Percentiles rank a stretch among this genome's conserved stretches.
Evolutionary conservation across 1,140 invertebrate genomes (phyloP).

Genomic region (Lithobius niger): DNA sequence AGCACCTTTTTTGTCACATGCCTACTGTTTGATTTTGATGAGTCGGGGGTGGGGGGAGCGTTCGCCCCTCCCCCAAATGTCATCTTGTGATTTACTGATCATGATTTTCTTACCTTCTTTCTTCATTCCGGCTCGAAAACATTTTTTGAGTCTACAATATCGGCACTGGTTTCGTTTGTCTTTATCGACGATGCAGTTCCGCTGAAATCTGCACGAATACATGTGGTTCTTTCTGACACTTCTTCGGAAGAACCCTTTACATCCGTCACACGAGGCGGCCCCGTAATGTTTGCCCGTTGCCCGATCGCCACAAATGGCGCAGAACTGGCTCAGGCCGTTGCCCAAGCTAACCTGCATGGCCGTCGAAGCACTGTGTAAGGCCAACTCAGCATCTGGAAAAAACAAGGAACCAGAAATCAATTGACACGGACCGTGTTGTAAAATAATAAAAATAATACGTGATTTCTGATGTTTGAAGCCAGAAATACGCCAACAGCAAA

Average conservation of each 20-base stretch:
- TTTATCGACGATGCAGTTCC: slow-evolving; percentile 92
- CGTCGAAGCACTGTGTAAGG: not conserved
- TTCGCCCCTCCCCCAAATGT: too few species aligned
- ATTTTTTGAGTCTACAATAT: slow-evolving; percentile 88
- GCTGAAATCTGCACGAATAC: slow-evolving; percentile 88
- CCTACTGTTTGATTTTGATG: too few species aligned
- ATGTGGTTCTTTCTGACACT: slow-evolving; percentile 92
- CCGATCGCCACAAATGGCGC: slow-evolving; percentile 89
- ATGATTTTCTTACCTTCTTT: slow-evolving; percentile 88
- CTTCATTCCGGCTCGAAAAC: slow-evolving; percentile 95
- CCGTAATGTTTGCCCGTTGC: slow-evolving; percentile 93
- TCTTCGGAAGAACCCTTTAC: slow-evolving; percentile 85
- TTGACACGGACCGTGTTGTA: too few species aligned
- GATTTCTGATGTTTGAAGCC: too few species aligned
- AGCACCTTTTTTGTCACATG: too few species aligned
- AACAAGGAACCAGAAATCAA: too few species aligned
- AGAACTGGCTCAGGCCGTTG: slow-evolving; percentile 28
- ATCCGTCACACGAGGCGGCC: slow-evolving; percentile 83
- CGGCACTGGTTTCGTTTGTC: slow-evolving; percentile 96
- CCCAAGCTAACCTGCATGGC: not conserved
- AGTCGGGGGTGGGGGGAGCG: too few species aligned
- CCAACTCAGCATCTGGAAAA: slow-evolving; percentile 6
- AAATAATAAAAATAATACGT: too few species aligned
- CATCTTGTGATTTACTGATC: too few species aligned
- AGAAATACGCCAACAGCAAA: too few species aligned